These are phyloP conservation scores for Albula glossodonta DNA, from an alignment of 2,113 vertebrate species.

Conservation along the genomic window DNA sequence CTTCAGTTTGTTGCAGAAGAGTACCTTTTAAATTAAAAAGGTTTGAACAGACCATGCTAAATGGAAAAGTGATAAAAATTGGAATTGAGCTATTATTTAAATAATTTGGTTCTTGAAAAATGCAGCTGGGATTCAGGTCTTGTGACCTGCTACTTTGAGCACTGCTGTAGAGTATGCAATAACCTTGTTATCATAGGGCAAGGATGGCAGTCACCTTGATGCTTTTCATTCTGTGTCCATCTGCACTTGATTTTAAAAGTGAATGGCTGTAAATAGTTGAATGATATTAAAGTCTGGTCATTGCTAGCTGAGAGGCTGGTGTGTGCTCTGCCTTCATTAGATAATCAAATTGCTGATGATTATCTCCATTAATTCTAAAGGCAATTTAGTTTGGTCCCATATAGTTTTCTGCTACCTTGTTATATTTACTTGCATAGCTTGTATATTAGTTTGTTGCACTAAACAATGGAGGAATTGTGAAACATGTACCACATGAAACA, in stretches of 20 bases:
- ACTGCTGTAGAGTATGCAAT: slow-evolving; percentile 3
- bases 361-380: neutral
- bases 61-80: neutral
- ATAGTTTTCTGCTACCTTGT: neutral
- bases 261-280: slow-evolving; percentile 28
- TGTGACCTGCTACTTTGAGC: neutral
- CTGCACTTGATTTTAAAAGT: slow-evolving; percentile 18
- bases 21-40: neutral
- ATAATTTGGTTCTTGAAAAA: neutral
- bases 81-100: neutral
- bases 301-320: slow-evolving; percentile 7
- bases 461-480: neutral
- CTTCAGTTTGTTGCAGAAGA: neutral
- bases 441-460: neutral
- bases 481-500: neutral
- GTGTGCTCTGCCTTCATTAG: slow-evolving; percentile 17
- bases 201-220: neutral
- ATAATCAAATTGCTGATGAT: neutral
- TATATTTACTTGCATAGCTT: neutral
- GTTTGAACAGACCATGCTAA: neutral
- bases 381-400: neutral
- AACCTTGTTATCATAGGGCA: neutral
- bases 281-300: slow-evolving; percentile 32
- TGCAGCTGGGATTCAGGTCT: slow-evolving; percentile 3
- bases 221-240: slow-evolving; percentile 1